Evolutionary conservation across 2,888 invertebrate species (phyloP).

Genomic region (Poecilobothrus nobilitatus): DNA sequence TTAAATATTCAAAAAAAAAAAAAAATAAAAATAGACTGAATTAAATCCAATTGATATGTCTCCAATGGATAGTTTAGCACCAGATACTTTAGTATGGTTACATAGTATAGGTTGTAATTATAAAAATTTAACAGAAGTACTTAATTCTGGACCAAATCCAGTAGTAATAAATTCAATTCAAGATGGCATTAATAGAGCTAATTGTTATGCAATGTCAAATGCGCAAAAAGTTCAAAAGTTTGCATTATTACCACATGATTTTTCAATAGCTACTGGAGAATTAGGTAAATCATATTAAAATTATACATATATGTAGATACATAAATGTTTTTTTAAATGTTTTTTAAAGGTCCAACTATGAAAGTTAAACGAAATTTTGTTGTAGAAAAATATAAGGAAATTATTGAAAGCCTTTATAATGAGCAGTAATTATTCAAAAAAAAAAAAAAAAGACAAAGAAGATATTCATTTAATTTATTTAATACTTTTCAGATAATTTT

Average conservation of each 20-base stretch:
- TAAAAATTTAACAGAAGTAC: constrained; percentile 64
- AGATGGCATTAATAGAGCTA: constrained; percentile 67
- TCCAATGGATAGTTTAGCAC: constrained; percentile 60
- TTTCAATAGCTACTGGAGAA: constrained; percentile 79
- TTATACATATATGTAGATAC: not conserved
- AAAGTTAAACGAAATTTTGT: constrained; percentile 76
- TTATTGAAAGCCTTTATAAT: constrained; percentile 72
- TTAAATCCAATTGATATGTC: constrained; percentile 58
- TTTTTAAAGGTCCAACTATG: constrained; percentile 68
- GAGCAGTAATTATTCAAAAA: not conserved
- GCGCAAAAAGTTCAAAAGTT: constrained; percentile 87
- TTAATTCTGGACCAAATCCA: constrained; percentile 52
- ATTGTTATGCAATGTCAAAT: constrained; percentile 71
- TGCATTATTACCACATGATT: constrained; percentile 71
- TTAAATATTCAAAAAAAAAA: no score
- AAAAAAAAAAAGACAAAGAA: no score
- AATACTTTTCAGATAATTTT: no score
- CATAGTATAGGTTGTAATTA: constrained; percentile 56
- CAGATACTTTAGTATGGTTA: constrained; percentile 62
- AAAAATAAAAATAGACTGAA: constrained; percentile 52
- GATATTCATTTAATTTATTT: no score
- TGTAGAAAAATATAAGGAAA: constrained; percentile 62
- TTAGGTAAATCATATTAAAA: constrained; percentile 51
- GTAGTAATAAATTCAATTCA: constrained; percentile 65
- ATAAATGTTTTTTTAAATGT: not conserved